phyloP scores from a whole-genome alignment of 2,113 vertebrate species.

The Rafetus swinhoei region DNA sequence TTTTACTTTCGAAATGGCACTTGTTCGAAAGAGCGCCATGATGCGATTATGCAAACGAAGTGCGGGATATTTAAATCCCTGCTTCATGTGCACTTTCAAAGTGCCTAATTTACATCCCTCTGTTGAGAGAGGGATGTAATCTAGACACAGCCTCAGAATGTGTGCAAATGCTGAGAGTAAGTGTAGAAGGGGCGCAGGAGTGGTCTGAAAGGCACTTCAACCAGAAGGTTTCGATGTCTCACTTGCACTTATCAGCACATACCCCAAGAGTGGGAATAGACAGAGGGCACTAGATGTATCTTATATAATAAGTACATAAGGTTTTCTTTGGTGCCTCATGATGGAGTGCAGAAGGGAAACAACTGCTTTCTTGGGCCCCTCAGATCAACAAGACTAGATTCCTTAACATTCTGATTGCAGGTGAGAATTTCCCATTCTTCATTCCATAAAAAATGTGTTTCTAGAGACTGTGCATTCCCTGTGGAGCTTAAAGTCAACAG shows the following conservation, averaged over 20 bases:
- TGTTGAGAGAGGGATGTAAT: no score
- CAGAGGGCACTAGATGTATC: not conserved
- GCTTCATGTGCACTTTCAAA: no score
- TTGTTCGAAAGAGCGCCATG: no score
- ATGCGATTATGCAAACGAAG: no score
- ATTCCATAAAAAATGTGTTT: not conserved
- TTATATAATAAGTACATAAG: not conserved
- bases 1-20: no score
- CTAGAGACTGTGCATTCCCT: not conserved
- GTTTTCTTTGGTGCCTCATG: not conserved
- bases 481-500: not conserved
- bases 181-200: not conserved
- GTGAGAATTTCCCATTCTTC: not conserved
- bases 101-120: not conserved
- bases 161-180: not conserved
- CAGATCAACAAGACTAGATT: not conserved
- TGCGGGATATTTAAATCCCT: no score
- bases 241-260: not conserved
- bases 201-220: not conserved
- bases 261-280: not conserved
- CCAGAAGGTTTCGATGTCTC: not conserved
- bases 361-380: not conserved
- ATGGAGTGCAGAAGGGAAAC: not conserved
- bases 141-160: no score
- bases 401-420: not conserved